Evolutionary conservation across 2,797 vertebrate species (phyloP).

Genomic region (Melopsittacus undulatus): DNA sequence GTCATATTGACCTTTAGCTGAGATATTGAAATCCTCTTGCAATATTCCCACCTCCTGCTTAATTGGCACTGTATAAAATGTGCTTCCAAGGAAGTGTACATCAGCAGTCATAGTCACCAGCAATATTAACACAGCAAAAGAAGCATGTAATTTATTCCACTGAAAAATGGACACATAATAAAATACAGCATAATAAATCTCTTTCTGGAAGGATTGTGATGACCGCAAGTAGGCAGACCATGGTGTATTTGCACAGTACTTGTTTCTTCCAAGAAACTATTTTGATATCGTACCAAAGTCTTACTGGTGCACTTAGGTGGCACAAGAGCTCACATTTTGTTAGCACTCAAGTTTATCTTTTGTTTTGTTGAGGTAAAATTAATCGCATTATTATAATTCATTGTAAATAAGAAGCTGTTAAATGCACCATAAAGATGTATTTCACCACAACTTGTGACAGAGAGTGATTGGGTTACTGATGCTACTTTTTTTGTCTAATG

Average conservation of each 20-base stretch:
- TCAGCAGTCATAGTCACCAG: neutral
- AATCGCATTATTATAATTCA: neutral
- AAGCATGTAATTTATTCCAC: constrained; percentile 61
- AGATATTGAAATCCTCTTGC: constrained; percentile 41
- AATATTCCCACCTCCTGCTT: constrained; percentile 53
- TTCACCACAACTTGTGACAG: neutral
- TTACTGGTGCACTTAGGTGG: neutral
- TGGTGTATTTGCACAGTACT: neutral
- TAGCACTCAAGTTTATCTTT: neutral
- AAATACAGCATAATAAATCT: constrained; percentile 58
- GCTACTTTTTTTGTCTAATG: neutral
- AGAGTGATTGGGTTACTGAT: neutral
- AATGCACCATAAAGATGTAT: neutral
- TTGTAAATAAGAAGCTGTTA: neutral
- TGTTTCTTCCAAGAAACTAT: constrained; percentile 5
- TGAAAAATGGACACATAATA: constrained; percentile 49
- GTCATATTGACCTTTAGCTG: constrained; percentile 61
- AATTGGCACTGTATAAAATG: constrained; percentile 60
- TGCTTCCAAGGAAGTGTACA: constrained; percentile 45
- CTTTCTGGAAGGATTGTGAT: constrained; percentile 36
- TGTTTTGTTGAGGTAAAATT: neutral
- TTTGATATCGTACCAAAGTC: neutral
- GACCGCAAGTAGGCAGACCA: neutral
- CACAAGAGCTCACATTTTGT: neutral
- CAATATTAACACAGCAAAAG: constrained; percentile 56